A percentile compares a stretch with the other conserved stretches of the same genome.
These are phyloP conservation scores for Danio rerio DNA, from an alignment of 2,113 vertebrate genomes.

Conservation along the genomic window DNA sequence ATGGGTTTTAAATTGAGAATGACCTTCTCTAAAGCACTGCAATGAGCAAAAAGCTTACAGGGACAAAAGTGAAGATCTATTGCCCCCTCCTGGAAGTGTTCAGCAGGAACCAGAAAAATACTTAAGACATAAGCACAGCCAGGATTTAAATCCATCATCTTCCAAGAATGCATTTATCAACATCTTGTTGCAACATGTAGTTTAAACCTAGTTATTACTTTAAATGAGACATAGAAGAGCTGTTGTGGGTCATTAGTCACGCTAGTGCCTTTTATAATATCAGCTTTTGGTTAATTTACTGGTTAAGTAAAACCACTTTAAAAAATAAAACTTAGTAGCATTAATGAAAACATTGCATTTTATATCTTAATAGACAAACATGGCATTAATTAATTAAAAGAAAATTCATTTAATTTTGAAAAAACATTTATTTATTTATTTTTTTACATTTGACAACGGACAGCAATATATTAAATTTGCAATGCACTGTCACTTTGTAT, in stretches of 20 bases:
- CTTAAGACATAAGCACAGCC: not conserved
- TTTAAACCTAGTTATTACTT: not conserved
- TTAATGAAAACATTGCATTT: too few species aligned
- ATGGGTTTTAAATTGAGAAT: too few species aligned
- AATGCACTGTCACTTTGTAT: too few species aligned
- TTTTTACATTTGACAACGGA: too few species aligned
- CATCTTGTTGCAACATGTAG: not conserved
- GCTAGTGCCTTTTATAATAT: not conserved
- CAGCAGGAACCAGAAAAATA: not conserved
- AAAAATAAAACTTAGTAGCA: not conserved
- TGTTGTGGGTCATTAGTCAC: not conserved
- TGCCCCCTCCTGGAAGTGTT: constrained; percentile 22
- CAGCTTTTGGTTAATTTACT: not conserved
- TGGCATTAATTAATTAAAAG: too few species aligned
- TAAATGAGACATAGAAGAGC: not conserved
- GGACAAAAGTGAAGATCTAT: not conserved
- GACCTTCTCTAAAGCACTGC: not conserved
- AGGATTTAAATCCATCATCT: too few species aligned
- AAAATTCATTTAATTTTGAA: too few species aligned
- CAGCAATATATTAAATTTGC: too few species aligned
- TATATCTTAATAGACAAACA: too few species aligned
- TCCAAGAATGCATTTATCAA: not conserved
- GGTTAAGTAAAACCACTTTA: not conserved
- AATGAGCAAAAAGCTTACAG: not conserved
- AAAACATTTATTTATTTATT: too few species aligned